These are phyloP conservation scores for Phrynocephalus guinanensis DNA, from an alignment of 2,797 vertebrate species.

Conservation along the genomic window DNA sequence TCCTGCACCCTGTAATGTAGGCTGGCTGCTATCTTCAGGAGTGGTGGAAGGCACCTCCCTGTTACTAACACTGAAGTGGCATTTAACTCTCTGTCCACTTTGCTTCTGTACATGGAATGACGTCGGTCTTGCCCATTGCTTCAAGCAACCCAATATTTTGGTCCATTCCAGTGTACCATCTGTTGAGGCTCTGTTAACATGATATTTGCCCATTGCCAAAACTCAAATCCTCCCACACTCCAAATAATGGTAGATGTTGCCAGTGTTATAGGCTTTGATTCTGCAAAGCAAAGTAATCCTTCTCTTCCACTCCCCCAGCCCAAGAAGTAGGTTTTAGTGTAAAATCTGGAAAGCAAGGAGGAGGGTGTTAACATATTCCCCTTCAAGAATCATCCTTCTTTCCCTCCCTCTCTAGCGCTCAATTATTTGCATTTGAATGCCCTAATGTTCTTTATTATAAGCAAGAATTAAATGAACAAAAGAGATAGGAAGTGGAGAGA, in stretches of 20 bases:
- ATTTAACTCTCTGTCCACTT: neutral
- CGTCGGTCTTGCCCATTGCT: neutral
- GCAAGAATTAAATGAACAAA: conserved; percentile 69
- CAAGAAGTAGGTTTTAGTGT: conserved; percentile 6
- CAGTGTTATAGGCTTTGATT: neutral
- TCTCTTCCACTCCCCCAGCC: neutral
- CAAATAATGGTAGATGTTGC: neutral
- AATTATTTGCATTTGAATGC: conserved; percentile 72
- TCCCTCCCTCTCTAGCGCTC: conserved; percentile 2
- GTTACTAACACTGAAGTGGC: neutral
- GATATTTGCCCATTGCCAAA: neutral
- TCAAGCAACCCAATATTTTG: neutral
- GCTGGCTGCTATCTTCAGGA: neutral
- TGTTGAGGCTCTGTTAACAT: neutral
- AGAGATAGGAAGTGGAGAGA: conserved; percentile 57
- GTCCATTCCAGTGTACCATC: too few relatives aligned
- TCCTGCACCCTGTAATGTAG: neutral
- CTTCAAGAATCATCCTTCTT: conserved; percentile 42
- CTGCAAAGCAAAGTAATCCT: neutral
- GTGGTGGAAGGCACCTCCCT: neutral
- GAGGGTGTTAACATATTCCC: conserved; percentile 37
- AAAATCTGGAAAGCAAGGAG: conserved; percentile 49
- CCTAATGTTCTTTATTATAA: conserved; percentile 58
- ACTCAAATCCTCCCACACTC: too few relatives aligned
- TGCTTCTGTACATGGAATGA: neutral